Percentiles rank a stretch among this genome's conserved stretches.
Evolutionary conservation across 2,113 vertebrate species (phyloP).

Genomic region (Oostethus manadensis): DNA sequence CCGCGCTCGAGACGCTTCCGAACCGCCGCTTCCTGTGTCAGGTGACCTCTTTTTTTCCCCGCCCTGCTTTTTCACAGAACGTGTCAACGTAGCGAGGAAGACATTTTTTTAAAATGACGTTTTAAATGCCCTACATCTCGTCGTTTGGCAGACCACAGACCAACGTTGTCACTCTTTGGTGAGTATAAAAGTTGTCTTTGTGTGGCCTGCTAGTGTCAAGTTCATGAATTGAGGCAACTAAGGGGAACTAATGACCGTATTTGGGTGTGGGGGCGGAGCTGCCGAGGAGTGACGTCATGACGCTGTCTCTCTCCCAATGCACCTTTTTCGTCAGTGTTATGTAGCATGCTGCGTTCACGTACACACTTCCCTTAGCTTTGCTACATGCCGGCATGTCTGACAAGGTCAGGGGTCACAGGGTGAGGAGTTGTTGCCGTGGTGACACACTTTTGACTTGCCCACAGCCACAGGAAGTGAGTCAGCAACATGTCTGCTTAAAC

Average conservation of each 20-base stretch:
- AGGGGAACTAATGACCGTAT: not conserved
- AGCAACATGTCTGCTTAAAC: constrained; percentile 9
- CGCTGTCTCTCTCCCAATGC: too few relatives aligned
- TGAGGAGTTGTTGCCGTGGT: not conserved
- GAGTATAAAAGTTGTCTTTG: too few relatives aligned
- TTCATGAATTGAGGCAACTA: not conserved
- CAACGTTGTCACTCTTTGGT: not conserved
- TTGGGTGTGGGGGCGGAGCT: not conserved
- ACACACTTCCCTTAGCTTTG: too few relatives aligned
- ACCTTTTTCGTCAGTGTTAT: too few relatives aligned
- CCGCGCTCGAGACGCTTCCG: too few relatives aligned
- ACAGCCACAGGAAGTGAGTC: constrained; percentile 17
- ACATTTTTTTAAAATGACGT: not conserved
- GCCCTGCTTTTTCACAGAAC: not conserved
- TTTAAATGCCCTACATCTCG: not conserved
- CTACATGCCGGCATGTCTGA: too few relatives aligned
- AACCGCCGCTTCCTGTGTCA: not conserved
- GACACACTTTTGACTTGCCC: too few relatives aligned
- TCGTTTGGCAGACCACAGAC: not conserved
- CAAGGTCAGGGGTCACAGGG: too few relatives aligned
- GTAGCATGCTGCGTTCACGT: too few relatives aligned
- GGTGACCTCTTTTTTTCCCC: not conserved
- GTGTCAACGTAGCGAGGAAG: constrained; percentile 1
- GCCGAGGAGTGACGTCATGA: too few relatives aligned
- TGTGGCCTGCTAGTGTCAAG: not conserved